A percentile compares a stretch with the other conserved stretches of the same genome.
Conservation (phyloP, 2,888 invertebrate genomes). For the Drosophila heteroneura region DNA sequence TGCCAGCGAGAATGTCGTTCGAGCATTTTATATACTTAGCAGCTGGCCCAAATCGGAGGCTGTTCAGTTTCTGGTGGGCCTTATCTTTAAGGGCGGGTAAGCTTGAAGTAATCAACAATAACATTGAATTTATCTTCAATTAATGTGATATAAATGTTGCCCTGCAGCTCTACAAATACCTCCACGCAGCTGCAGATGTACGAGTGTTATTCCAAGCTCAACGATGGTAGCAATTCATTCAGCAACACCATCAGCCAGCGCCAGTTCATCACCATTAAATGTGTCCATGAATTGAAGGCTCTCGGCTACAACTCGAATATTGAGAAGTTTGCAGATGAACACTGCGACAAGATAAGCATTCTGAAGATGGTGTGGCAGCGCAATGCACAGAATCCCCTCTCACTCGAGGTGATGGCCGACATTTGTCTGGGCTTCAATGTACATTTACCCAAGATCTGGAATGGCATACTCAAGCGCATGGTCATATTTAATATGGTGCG, state of each 20-base stretch:
- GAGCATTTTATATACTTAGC: constrained; percentile 84
- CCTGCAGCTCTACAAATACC: constrained; percentile 74
- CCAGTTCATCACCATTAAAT: constrained; percentile 84
- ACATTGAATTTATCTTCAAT: background rate
- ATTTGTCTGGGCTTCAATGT: constrained; percentile 85
- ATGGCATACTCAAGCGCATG: constrained; percentile 85
- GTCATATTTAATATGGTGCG: constrained; percentile 83
- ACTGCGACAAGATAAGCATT: constrained; percentile 84
- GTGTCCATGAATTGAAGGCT: constrained; percentile 84
- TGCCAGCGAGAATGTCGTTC: constrained; percentile 82
- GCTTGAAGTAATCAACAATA: constrained; percentile 1
- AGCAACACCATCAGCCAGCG: constrained; percentile 80
- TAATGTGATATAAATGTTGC: background rate
- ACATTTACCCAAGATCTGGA: constrained; percentile 84
- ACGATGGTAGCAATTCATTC: constrained; percentile 81
- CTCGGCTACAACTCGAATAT: constrained; percentile 84
- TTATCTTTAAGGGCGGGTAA: constrained; percentile 84
- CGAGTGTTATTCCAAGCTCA: constrained; percentile 84
- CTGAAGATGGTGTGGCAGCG: constrained; percentile 84
- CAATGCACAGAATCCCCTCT: constrained; percentile 81
- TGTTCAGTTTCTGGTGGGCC: constrained; percentile 81
- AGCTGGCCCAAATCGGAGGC: constrained; percentile 84
- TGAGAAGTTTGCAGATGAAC: constrained; percentile 84
- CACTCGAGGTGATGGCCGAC: constrained; percentile 83
- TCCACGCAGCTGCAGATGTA: constrained; percentile 84